Conservation (phyloP, 1,140 invertebrate genomes). For the Mylabris phalerata region DNA sequence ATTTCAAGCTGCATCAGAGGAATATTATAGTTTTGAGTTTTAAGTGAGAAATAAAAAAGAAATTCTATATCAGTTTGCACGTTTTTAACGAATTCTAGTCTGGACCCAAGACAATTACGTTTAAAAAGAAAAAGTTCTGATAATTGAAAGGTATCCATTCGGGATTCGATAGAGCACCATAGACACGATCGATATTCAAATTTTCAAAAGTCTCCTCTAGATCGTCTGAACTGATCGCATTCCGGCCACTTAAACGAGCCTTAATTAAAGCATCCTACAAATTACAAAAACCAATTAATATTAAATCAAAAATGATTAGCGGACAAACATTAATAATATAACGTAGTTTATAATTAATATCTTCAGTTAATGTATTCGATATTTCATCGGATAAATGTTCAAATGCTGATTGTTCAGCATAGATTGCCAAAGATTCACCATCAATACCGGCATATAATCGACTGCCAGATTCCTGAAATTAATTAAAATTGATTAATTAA, state of each 20-base stretch:
- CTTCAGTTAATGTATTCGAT: conserved; percentile 33
- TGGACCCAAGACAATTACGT: conserved; percentile 18
- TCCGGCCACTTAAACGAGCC: conserved; percentile 31
- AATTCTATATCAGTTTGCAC: too few relatives aligned
- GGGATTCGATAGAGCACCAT: conserved; percentile 31
- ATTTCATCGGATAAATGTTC: conserved; percentile 30
- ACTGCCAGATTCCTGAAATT: conserved; percentile 21
- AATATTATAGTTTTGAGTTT: too few relatives aligned
- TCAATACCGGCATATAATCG: conserved; percentile 34
- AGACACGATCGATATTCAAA: conserved; percentile 35
- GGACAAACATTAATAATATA: conserved; percentile 37
- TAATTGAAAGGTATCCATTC: conserved; percentile 32
- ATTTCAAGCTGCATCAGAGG: too few relatives aligned
- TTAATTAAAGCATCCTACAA: conserved; percentile 36
- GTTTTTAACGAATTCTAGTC: too few relatives aligned
- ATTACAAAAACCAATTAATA: conserved; percentile 2
- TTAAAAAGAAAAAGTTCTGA: conserved; percentile 30
- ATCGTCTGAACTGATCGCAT: conserved; percentile 30
- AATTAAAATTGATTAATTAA: conserved; percentile 13
- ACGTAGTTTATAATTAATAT: conserved; percentile 40
- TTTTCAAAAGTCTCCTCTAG: conserved; percentile 34
- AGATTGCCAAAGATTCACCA: conserved; percentile 26
- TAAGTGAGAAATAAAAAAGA: too few relatives aligned
- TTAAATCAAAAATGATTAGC: background rate
- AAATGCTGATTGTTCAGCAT: conserved; percentile 30